Conservation (phyloP, 2,797 vertebrate genomes). For the Silurus lanzhouensis region DNA sequence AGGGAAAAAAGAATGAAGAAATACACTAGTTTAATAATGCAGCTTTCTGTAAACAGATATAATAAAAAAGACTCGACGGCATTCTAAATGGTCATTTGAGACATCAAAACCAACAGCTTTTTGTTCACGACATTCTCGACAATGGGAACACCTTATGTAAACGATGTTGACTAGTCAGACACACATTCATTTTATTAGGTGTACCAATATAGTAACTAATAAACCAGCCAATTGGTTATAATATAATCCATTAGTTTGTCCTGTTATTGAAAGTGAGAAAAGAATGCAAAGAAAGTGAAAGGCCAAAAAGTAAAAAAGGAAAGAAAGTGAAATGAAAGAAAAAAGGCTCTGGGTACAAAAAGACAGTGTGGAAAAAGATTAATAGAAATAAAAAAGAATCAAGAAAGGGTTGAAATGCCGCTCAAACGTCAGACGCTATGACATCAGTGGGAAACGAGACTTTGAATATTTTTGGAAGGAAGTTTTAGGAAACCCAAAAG, state of each 20-base stretch:
- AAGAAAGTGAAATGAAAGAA: neutral
- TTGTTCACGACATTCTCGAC: neutral
- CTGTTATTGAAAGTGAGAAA: no score
- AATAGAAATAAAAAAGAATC: no score
- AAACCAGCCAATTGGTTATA: neutral
- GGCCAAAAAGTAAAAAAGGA: neutral
- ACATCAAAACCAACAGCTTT: neutral
- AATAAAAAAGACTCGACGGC: neutral
- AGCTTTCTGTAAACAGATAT: neutral
- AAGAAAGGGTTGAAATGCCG: no score
- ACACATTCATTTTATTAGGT: neutral
- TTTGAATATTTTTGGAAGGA: neutral
- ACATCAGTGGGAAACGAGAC: neutral
- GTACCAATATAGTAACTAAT: neutral
- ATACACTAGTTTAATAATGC: neutral
- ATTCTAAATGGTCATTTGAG: constrained; percentile 5
- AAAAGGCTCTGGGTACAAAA: no score
- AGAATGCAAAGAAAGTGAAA: neutral
- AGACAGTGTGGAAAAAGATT: neutral
- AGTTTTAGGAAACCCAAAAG: neutral
- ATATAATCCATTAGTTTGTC: neutral
- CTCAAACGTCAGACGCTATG: neutral
- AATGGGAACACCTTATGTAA: neutral
- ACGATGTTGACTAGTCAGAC: neutral
- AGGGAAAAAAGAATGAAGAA: neutral